Evolutionary conservation across 2,888 invertebrate genomes (phyloP).

Genomic region (Drosophila nigritarsus): DNA sequence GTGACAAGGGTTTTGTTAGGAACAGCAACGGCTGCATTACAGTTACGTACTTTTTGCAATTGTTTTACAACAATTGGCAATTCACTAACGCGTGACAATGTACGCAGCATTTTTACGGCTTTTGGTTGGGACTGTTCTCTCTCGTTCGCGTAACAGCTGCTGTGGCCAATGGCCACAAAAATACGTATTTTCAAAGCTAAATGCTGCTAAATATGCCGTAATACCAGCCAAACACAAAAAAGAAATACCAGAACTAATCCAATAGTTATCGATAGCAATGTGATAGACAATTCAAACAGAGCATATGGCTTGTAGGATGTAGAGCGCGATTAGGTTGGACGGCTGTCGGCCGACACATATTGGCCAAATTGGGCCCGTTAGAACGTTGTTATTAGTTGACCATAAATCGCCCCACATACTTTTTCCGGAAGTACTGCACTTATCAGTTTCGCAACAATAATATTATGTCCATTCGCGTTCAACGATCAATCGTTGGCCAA

Average conservation of each 20-base stretch:
- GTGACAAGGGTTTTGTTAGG: constrained; percentile 47
- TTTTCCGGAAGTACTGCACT: background rate
- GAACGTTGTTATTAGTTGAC: background rate
- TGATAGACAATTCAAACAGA: background rate
- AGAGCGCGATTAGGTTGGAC: background rate
- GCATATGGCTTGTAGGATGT: background rate
- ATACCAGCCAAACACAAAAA: background rate
- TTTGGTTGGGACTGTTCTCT: constrained; percentile 50
- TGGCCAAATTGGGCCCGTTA: no score
- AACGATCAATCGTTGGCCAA: background rate
- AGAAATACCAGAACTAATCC: constrained; percentile 10
- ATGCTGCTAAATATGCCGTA: background rate
- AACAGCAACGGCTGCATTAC: constrained; percentile 40
- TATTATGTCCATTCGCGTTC: background rate
- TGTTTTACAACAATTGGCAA: constrained; percentile 81
- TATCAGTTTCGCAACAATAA: background rate
- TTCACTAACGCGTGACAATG: constrained; percentile 78
- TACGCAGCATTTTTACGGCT: constrained; percentile 80
- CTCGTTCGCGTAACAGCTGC: constrained; percentile 61
- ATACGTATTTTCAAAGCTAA: background rate
- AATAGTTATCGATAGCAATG: background rate
- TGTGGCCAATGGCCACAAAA: constrained; percentile 27
- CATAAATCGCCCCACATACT: background rate
- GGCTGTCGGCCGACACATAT: no score
- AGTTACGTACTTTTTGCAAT: constrained; percentile 83